These are phyloP conservation scores for Hydrolagus affinis DNA, from an alignment of 2,113 vertebrate genomes.

Conservation along the genomic window DNA sequence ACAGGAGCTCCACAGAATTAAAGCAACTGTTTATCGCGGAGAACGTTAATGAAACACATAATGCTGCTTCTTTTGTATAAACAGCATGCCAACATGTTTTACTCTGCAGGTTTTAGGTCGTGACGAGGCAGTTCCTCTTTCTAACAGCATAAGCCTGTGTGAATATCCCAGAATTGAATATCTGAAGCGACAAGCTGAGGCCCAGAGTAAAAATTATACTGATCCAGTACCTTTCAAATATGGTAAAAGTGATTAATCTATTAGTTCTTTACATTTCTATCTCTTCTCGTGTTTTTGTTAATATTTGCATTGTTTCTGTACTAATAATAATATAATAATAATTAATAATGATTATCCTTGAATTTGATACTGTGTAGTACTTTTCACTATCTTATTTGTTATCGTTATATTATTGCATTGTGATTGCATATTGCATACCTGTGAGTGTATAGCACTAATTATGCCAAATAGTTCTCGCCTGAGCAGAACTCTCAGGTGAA, in stretches of 20 bases:
- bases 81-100: too few species aligned
- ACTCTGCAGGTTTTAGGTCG: constrained; percentile 44
- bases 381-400: too few species aligned
- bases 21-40: not conserved
- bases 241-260: constrained; percentile 40
- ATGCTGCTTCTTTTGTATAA: not conserved
- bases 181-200: constrained; percentile 41
- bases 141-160: constrained; percentile 60
- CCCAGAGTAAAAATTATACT: constrained; percentile 35
- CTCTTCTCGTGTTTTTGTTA: not conserved
- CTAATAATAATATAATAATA: too few species aligned
- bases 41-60: not conserved
- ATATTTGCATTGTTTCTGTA: not conserved
- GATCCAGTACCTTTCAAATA: constrained; percentile 53
- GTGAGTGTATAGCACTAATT: too few species aligned
- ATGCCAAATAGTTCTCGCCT: too few species aligned
- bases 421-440: too few species aligned
- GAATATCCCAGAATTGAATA: constrained; percentile 59
- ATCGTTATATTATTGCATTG: too few species aligned
- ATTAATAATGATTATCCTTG: too few species aligned
- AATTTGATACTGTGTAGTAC: too few species aligned
- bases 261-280: not conserved
- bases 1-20: too few species aligned
- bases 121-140: constrained; percentile 55
- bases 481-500: too few species aligned